Evolutionary conservation across 2,113 vertebrate genomes (phyloP).

Genomic region (Antigone vipio): DNA sequence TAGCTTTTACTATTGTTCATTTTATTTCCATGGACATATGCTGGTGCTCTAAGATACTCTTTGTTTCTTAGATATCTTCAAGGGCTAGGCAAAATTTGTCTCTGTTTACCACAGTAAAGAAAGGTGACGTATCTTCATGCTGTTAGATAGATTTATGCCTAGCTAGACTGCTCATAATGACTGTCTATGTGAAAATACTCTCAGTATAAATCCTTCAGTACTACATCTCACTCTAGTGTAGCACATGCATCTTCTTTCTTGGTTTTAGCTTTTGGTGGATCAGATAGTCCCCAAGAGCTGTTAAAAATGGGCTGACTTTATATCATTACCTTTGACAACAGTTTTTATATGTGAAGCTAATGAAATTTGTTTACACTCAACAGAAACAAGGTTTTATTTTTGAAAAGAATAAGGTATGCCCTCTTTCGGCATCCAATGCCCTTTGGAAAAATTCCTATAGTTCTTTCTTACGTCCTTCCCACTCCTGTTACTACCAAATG

Average conservation of each 20-base stretch:
- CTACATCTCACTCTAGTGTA: neutral
- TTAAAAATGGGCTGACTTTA: neutral
- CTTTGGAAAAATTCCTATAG: neutral
- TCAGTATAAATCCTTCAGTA: neutral
- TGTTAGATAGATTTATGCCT: neutral
- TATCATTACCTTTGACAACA: neutral
- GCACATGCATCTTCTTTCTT: neutral
- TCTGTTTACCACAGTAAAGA: neutral
- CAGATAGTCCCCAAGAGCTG: neutral
- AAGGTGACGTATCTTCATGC: neutral
- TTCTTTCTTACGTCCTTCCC: neutral
- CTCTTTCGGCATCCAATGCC: neutral
- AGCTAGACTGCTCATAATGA: neutral
- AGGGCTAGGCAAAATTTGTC: neutral
- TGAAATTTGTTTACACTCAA: neutral
- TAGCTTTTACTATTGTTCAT: neutral
- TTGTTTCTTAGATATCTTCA: neutral
- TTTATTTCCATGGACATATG: neutral
- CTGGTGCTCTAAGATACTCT: neutral
- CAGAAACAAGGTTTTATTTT: neutral
- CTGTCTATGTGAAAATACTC: neutral
- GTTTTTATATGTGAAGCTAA: neutral
- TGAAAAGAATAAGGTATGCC: neutral
- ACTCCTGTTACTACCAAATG: neutral
- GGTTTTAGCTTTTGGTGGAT: neutral